Percentiles rank a stretch among this genome's conserved stretches.
Conservation (phyloP, 2,113 vertebrate species). For the Guaruba guarouba region DNA sequence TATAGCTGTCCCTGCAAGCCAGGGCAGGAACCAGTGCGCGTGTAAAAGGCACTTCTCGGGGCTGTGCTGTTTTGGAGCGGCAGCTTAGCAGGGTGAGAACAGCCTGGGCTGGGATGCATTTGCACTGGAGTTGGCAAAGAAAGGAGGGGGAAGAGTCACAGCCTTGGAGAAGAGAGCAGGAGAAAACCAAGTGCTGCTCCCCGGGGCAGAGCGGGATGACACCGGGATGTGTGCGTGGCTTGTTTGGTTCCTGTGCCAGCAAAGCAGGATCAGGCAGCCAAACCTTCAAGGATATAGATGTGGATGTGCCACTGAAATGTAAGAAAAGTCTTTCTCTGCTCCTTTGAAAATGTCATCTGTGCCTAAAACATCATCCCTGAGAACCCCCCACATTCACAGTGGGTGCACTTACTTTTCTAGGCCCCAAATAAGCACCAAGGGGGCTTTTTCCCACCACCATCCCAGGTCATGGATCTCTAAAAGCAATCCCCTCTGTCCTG, state of each 20-base stretch:
- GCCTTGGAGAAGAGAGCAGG: neutral
- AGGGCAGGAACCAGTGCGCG: fast-evolving
- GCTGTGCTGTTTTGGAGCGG: neutral
- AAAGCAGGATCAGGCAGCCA: neutral
- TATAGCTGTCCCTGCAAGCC: neutral
- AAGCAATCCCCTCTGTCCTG: neutral
- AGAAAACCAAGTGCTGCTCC: neutral
- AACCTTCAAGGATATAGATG: neutral
- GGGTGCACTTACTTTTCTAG: neutral
- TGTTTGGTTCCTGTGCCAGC: neutral
- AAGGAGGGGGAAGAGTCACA: neutral
- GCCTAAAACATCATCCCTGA: neutral
- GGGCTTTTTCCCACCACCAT: neutral
- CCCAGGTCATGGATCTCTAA: neutral
- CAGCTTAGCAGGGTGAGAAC: neutral
- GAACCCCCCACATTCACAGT: neutral
- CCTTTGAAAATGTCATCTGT: neutral
- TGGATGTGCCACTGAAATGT: neutral
- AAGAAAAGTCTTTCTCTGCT: neutral
- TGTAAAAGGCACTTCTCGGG: neutral
- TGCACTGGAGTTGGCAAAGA: neutral
- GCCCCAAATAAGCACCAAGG: neutral
- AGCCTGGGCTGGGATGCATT: neutral
- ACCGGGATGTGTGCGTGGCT: neutral
- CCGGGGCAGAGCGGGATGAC: neutral